Evolutionary conservation across 2,888 invertebrate genomes (phyloP), one percentile per base, ranked within the genome.

Genomic region (Brachylomia viminalis): DNA sequence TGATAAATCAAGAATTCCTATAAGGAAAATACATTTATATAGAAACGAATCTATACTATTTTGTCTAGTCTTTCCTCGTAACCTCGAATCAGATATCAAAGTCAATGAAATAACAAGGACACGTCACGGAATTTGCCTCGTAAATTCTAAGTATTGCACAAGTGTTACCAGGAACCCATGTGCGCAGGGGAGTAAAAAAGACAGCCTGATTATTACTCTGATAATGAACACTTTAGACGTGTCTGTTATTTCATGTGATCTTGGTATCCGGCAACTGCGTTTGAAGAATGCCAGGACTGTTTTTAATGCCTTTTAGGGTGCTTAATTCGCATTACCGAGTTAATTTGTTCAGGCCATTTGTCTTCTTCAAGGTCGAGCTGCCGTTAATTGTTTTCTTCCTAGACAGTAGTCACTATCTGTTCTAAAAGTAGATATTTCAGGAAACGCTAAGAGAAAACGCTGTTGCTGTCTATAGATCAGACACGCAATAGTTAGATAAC

Each of bases 401-500:
- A 59, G 13, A 3, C 20, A 38, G 38, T 38, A 33, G 33, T 38
- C 38, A 42, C 11, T 54, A 20, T 72, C 13, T 66, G 20, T 74
- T 73, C 13, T 47, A 49, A 52, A 62, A 52, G 23, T 52, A 20
- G 6, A 13, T 30, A 23, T 61, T 49, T 74, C 11, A 33, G n/a
- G 27, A 61, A 84, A 75, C 17, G 15, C 33, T 56, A 68, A 72
- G 59, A 52, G 69, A 85, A 76, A 79, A 59, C 47, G 47, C 27
- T 52, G 38, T 59, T 38, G 76, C 45, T 76, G 54, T 65, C n/a
- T 33, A 23, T 78, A 77, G 54, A 72, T 61, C 54, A 64, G 54
- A 66, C 73, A 79, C 70, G 72, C 69, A 70, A 79, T 56, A 27
- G 72, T 85, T 82, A 70, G 58, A 79, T 82, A 82, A 82, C 54